phyloP scores from a whole-genome alignment of 2,113 vertebrate species.

The Rhinichthys klamathensis region DNA sequence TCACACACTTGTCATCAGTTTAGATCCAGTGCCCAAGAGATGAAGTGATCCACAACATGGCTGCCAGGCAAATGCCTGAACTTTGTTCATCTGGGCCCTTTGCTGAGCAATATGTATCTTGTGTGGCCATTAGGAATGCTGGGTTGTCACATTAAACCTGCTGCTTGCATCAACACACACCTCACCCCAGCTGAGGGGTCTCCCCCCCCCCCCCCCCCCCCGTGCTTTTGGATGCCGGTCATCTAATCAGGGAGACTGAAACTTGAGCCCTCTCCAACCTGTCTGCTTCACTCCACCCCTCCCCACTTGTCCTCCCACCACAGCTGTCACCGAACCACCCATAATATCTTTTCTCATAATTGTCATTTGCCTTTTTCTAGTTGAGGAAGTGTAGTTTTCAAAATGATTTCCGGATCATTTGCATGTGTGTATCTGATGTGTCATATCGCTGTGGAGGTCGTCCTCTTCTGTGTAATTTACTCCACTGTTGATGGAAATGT shows the following conservation, averaged over 20 bases:
- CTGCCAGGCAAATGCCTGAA: not conserved
- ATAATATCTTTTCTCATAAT: not conserved
- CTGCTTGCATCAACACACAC: constrained; percentile 19
- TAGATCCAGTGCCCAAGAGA: not conserved
- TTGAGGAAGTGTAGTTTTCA: constrained; percentile 6
- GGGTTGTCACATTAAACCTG: not conserved
- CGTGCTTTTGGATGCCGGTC: not conserved
- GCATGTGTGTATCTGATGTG: not conserved
- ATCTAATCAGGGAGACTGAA: constrained; percentile 10
- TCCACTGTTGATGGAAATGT: constrained; percentile 44
- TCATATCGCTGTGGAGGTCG: not conserved
- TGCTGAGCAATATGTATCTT: not conserved
- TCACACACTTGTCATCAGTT: not conserved
- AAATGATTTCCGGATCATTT: not conserved
- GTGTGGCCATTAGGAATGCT: not conserved
- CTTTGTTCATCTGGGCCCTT: not conserved
- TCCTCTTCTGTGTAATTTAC: constrained; percentile 33
- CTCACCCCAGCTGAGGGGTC: constrained; percentile 3
- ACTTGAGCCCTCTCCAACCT: constrained; percentile 26
- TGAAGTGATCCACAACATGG: not conserved
- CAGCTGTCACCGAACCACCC: not conserved
- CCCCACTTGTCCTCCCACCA: not conserved
- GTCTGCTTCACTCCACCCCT: not conserved
- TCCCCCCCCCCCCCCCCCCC: not conserved
- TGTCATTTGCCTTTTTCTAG: not conserved